These are phyloP conservation scores for Gallinago stenura DNA, from an alignment of 2,797 vertebrate species.

Conservation along the genomic window DNA sequence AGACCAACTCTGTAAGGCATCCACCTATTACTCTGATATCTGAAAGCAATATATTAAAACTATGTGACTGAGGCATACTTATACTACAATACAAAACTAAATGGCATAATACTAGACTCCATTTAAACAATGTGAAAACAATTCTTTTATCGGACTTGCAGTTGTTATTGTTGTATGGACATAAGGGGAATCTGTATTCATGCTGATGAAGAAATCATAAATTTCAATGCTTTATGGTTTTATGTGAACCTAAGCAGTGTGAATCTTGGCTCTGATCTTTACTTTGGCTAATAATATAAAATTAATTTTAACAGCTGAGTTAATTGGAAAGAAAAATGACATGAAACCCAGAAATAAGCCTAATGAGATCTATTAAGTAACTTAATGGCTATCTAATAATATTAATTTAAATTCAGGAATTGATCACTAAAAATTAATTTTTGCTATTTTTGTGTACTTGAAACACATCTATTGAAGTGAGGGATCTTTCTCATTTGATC, in stretches of 20 bases:
- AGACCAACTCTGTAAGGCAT: not conserved
- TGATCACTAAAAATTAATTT: slow-evolving; percentile 63
- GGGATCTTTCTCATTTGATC: slow-evolving; percentile 49
- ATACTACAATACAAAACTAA: not conserved
- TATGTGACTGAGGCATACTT: not conserved
- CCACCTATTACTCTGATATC: not conserved
- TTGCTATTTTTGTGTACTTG: slow-evolving; percentile 50
- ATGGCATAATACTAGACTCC: not conserved
- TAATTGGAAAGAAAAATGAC: slow-evolving; percentile 75
- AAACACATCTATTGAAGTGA: slow-evolving; percentile 52
- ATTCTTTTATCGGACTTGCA: not conserved
- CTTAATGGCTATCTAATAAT: slow-evolving; percentile 70
- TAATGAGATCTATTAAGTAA: slow-evolving; percentile 72
- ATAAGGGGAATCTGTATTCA: not conserved
- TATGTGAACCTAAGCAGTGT: not conserved
- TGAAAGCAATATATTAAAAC: not conserved
- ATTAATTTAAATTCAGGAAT: slow-evolving; percentile 57
- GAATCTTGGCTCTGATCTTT: slow-evolving; percentile 30
- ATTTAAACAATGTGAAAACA: not conserved
- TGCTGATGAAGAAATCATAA: not conserved
- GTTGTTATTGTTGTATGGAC: not conserved
- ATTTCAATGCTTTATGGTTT: not conserved
- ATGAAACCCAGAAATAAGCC: slow-evolving; percentile 57
- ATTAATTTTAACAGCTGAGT: slow-evolving; percentile 67
- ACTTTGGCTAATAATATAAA: slow-evolving; percentile 45